phyloP scores from a whole-genome alignment of 2,888 invertebrate genomes.

The Cheilosia pagana region DNA sequence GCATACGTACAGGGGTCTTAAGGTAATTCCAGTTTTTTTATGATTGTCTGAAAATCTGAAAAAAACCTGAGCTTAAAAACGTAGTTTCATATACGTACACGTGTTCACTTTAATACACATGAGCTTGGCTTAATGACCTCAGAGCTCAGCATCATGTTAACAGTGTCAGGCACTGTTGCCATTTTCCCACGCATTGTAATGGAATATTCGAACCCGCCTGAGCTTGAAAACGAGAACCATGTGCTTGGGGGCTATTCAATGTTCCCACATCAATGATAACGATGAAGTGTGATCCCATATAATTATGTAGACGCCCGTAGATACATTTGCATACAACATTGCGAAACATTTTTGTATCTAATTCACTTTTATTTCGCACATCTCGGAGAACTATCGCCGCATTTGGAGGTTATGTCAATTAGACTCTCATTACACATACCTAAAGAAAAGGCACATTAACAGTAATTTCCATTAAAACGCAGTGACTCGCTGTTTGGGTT shows the following conservation, averaged over 20 bases:
- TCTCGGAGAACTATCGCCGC: background rate
- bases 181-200: constrained; percentile 30
- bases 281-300: constrained; percentile 30
- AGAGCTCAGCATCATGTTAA: background rate
- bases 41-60: too few species aligned
- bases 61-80: too few species aligned
- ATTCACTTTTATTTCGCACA: constrained; percentile 20
- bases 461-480: constrained; percentile 6
- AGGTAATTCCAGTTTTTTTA: too few species aligned
- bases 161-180: background rate
- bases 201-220: background rate
- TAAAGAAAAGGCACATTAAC: background rate
- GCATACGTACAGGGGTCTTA: too few species aligned
- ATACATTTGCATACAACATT: constrained; percentile 42
- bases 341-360: constrained; percentile 35
- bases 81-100: too few species aligned
- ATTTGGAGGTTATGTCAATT: constrained; percentile 52
- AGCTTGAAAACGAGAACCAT: constrained; percentile 25
- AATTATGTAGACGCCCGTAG: constrained; percentile 10
- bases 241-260: constrained; percentile 3
- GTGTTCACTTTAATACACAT: background rate
- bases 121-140: background rate
- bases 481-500: background rate
- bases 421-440: background rate
- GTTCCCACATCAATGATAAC: constrained; percentile 44